Base-by-base conservation (phyloP, 2,888 invertebrate species). In the Ecdyonurus torrentis region DNA sequence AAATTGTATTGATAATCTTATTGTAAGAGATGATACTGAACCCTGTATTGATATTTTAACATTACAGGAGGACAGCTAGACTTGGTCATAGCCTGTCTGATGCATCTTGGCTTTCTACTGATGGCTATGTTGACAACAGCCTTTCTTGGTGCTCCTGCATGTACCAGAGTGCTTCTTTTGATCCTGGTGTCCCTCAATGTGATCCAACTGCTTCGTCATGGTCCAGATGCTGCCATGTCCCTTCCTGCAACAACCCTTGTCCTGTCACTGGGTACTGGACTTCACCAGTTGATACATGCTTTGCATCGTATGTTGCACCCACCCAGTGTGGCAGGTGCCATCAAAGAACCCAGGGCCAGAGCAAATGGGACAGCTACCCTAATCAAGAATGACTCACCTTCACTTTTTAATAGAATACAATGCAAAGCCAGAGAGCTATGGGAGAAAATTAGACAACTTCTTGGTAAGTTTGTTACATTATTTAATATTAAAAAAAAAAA, bases 91-190 rank as follows among this genome's bases (percentile, higher is more conserved):
- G 61, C 37, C 19, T 60, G 62, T 37, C 22, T 66, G 1, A 53
- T 66, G 1, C 67, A 67, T 59, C 19, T 63, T 23, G 60, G 63
- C 24, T 67, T 63, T 50, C 61, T 67, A 20, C 63, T 66, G 22
- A 23, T 66, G 50, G 66, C 62, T 18, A 67, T 67, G 67, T 25
- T 67, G 50, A 23, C 59, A 19, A 63, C 58, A 52, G 63, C 63
- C 23, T 63, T 63, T 15, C 2, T 63, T 22, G 63, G 63, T 7
- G 63, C 63, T 19, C 63, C 63, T 1, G 19, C 23, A 5, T 5
- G 37, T n/a, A 23, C 63, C 19, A 25, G 59, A 20, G n/a, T 63
- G n/a, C 19, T 63, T 2, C 63, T 63, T 5, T 20, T 63, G 2
- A 22, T 63, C 1, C 24, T 63, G 7, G 59, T 59, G 5, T 25